Base-by-base conservation (phyloP, 2,888 invertebrate genomes). In the Lamellibrachia satsuma region DNA sequence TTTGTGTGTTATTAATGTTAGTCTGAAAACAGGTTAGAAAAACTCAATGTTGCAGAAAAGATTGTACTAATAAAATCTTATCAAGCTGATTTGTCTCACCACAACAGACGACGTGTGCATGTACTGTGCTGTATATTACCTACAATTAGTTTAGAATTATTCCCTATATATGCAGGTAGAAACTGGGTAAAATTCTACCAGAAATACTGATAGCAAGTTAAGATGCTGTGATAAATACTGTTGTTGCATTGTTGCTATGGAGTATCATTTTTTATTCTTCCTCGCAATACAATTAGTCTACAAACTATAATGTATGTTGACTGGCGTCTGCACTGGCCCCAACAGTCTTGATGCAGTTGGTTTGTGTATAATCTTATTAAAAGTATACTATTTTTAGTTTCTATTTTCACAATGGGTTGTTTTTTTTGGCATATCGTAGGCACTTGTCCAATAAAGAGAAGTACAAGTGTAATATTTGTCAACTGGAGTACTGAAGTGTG, bases 351-450 rank as follows among this genome's bases (percentile, higher is more conserved):
- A 75, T 75, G 22, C 11, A 75, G 75, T 75, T 75, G 75, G 75
- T 75, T 75, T 75, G 75, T 75, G 75, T 75, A 75, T 75, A 75
- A 75, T 75, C 75, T 75, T 75, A n/a, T 75, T 75, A 75, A 75
- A 75, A 22, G 75, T 57, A 57, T 7, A 57, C 8, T 75, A 75
- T 75, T 75, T 75, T 1, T 75, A 22, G 15, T 22, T 75, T 75
- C 75, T 3, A 22, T 57, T 15, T 57, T 57, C 57, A 11, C 7
- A 2, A 60, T 60, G 60, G 11, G 4, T 9, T 15, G 60, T 60
- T 15, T 39, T 55, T 55, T 55, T 55, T 7, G 11, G 60, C 15
- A 11, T 60, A 8, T 2, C 11, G 15, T 60, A 39, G 0, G 39
- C 39, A 15, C 11, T 60, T 60, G 60, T 60, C 11, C 60, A 9